Evolutionary conservation across 2,888 invertebrate genomes (phyloP), one percentile per base, ranked within the genome.

Genomic region (Agriopis marginaria): DNA sequence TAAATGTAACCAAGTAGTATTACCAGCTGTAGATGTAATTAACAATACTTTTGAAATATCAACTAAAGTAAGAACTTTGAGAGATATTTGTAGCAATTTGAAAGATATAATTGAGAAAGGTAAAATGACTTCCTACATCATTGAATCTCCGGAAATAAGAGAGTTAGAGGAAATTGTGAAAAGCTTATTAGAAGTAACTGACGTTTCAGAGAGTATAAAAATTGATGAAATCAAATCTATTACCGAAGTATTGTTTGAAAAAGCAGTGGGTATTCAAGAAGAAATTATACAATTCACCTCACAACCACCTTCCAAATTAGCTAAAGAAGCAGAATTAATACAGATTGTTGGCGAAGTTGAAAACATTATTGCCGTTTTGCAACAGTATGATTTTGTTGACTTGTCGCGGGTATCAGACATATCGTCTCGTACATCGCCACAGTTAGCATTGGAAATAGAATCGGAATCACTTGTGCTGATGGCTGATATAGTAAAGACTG

Each of bases 381-480:
- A 92, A 79, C 86, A 91, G 74, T 89, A 85, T 77, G 86, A 91
- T 71, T 90, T 92, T 67, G 82, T 93, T 9, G 88, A 92, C 66
- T 78, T 92, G 53, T 86, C 89, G 12, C 79, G 81, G 69, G 81
- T 79, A 47, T 90, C 90, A 5, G 89, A 93, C 55, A 79, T 89
- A n/a, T 75, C 79, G 12, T 79, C 80, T 32, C 85, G 82, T 71
- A 71, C 72, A 23, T 86, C 87, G 11, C 82, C 85, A 39, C 85
- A 88, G 70, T 40, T 83, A 9, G 90, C 87, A 12, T 66, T 75
- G 17, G 88, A 89, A 82, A 74, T 86, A 44, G 85, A 90, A 80
- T 78, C 86, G 6, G 86, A 89, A 55, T 84, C 87, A 47, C 76
- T 92, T 7, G 72, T 78, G 12, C 79, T 89, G 71, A 87, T 90